Percentiles rank a stretch among this genome's conserved stretches.
Evolutionary conservation across 2,113 vertebrate genomes (phyloP).

Genomic region (Pachypanchax playfairii): DNA sequence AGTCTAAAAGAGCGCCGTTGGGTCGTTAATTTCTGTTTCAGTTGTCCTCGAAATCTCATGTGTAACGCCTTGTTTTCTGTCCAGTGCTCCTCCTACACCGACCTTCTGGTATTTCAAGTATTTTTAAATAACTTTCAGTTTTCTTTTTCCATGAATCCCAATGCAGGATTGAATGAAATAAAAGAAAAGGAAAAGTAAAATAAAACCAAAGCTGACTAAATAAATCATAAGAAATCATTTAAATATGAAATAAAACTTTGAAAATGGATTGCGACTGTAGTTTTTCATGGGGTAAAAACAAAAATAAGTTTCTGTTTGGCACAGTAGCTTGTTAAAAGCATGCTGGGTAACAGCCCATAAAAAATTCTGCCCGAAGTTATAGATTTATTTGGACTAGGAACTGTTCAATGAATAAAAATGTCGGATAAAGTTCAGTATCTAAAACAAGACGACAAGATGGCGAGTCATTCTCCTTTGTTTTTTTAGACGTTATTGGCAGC

Average conservation of each 20-base stretch:
- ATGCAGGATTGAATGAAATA: neutral
- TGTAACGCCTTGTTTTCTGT: neutral
- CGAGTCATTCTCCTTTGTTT: neutral
- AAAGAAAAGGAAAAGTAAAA: neutral
- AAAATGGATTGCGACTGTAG: neutral
- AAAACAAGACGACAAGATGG: neutral
- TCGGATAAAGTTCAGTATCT: neutral
- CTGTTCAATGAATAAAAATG: slow-evolving; percentile 16
- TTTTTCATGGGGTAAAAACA: neutral
- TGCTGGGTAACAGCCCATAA: slow-evolving; percentile 19
- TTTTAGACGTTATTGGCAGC: neutral
- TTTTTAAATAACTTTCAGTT: slow-evolving; percentile 10
- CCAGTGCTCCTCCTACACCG: neutral
- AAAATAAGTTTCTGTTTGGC: neutral
- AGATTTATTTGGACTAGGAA: slow-evolving; percentile 8
- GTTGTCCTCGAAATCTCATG: neutral
- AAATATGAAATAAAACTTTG: neutral
- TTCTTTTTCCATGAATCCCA: neutral
- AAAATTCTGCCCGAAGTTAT: slow-evolving; percentile 25
- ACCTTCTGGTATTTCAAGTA: slow-evolving; percentile 1
- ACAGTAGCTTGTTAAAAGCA: slow-evolving; percentile 1
- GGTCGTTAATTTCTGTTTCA: neutral
- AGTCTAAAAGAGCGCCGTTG: neutral
- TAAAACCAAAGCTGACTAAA: neutral
- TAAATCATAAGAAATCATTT: too few relatives aligned